These are phyloP conservation scores for Phalacrocorax carbo DNA, from an alignment of 2,113 vertebrate genomes.

Conservation along the genomic window DNA sequence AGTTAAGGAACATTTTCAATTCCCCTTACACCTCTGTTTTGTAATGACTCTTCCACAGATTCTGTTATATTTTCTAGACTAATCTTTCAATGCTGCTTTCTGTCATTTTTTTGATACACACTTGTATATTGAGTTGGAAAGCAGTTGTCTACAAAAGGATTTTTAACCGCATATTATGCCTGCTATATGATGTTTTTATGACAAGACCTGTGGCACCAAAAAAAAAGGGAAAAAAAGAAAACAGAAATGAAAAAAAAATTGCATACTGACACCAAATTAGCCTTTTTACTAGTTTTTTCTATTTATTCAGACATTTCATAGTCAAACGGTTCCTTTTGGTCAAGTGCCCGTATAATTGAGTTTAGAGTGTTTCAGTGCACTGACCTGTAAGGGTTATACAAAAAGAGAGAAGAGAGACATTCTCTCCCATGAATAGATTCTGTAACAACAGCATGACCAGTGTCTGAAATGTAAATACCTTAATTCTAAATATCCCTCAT, in stretches of 20 bases:
- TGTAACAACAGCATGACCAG: neutral
- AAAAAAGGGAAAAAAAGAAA: neutral
- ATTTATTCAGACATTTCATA: constrained; percentile 1
- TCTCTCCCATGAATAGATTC: neutral
- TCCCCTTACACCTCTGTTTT: neutral
- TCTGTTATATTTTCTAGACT: neutral
- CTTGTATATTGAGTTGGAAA: neutral
- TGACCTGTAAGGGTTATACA: neutral
- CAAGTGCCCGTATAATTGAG: neutral
- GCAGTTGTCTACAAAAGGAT: constrained; percentile 1
- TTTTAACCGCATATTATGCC: neutral
- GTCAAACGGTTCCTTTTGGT: neutral
- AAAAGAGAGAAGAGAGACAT: neutral
- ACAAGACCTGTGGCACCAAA: neutral
- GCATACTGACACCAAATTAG: neutral
- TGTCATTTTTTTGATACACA: neutral
- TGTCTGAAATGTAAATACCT: neutral
- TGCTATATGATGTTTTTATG: neutral
- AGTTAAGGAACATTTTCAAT: neutral
- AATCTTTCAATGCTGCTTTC: neutral
- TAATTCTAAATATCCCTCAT: neutral
- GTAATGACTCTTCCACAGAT: neutral
- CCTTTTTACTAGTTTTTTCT: neutral
- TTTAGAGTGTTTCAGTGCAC: neutral
- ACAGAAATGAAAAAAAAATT: rapidly evolving